Evolutionary conservation across 2,888 invertebrate genomes (phyloP), one percentile per base, ranked within the genome.

Genomic region (Apantesis nais): DNA sequence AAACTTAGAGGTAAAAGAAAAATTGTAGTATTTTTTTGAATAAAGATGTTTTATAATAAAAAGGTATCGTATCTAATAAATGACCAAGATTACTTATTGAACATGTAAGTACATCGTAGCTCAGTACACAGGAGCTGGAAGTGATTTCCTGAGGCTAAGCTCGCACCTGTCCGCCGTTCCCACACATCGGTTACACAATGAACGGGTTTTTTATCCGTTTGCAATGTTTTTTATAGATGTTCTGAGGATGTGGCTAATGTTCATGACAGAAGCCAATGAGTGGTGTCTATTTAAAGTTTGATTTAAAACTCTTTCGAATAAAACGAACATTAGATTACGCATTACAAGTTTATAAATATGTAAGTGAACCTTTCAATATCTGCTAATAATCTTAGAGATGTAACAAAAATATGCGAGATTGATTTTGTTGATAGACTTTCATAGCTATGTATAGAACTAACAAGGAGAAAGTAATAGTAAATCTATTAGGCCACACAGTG

Each of bases 111-210:
- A 64, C 48, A 29, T 25, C 41, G 62, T 66, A 66, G 72, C 78
- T 80, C 79, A 79, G 85, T 80, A 88, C 90, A 89, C 72, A 73
- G 72, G 69, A 72, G 72, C 72, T 72, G 66, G 87, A 88, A 85
- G 86, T 86, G 92, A 91, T 91, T 92, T 92, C 91, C 91, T 89
- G 85, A 88, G 88, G 86, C 88, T 70, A 80, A 75, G 80, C 82
- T 74, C 83, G 88, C 93, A 93, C 93, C 93, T 93, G 93, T 88
- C 84, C 81, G 72, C 63, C 74, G 88, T 93, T 93, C 93, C 92
- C 93, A 92, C 92, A 91, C 90, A 87, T 85, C 83, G 67, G 86
- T 91, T 90, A 89, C 88, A 90, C 91, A 91, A 91, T 89, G 89
- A 91, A 89, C 90, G 81, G 83, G 89, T 86, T 92, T 92, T 90